Base-by-base conservation (phyloP, 2,113 vertebrate species). In the Ploceus nigricollis region DNA sequence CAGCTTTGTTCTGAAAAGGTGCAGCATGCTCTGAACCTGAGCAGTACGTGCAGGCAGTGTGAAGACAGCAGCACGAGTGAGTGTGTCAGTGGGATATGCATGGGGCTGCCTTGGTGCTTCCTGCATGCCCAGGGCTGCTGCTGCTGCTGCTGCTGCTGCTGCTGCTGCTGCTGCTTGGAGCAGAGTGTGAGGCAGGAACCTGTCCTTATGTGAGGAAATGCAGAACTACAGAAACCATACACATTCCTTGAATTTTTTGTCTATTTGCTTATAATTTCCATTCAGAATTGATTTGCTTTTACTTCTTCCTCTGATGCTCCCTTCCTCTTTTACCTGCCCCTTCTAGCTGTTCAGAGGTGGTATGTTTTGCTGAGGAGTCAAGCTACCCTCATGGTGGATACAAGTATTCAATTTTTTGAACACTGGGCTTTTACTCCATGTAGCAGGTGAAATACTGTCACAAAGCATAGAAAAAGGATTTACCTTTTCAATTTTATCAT, bases 21-120 rank as follows among this genome's bases (percentile, higher is more conserved):
- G 37, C 50, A 82, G 45, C 0, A 1, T 51, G 40, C 25, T 66
- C 65, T 61, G 50, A 77, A 14, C 33, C 35, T 11, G 48, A 69
- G 33, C 58, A 42, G 48, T 22, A 7, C 0, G 0, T 25, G 33
- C 48, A 54, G 72, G 47, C 37, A 28, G 30, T 3, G 61, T 28
- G 33, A 35, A 42, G 50, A 27, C 44, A 8, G 15, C 39, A 51
- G 25, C 23, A 35, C 0, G 24, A 12, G 40, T 22, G 45, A 37
- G 22, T 11, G 50, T 54, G 57, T 25, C 13, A 4, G 17, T 12
- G 22, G 54, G 31, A 4, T 10, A 7, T 9, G 69, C 40, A 44
- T 57, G 54, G 33, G 33, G 35, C 70, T 85, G 86, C 30, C 51
- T 40, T 7, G 1, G 24, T 58, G 72, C 72, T 57, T n/a, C 57